Evolutionary conservation across 2,888 invertebrate species (phyloP).

Genomic region (Agrotis exclamationis): DNA sequence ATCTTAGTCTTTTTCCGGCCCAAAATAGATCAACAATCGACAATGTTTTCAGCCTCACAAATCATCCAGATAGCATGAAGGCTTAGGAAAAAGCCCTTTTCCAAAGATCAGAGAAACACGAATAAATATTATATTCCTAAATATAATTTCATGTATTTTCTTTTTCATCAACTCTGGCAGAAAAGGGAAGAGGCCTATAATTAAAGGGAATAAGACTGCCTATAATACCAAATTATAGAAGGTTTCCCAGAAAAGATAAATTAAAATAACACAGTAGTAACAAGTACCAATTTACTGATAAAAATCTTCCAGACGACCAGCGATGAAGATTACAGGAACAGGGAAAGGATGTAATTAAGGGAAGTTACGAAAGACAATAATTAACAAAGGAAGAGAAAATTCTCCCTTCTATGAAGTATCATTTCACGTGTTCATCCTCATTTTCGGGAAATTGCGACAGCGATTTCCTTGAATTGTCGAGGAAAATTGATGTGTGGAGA

Average conservation of each 20-base stretch:
- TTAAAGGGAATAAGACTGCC: neutral
- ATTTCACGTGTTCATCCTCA: conserved; percentile 35
- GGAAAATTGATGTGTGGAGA: conserved; percentile 33
- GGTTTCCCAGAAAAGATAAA: neutral
- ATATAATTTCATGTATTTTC: conserved; percentile 9
- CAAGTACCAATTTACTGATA: conserved; percentile 48
- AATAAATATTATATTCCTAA: conserved; percentile 38
- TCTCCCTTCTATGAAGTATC: conserved; percentile 38
- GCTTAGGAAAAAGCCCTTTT: neutral
- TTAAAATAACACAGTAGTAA: conserved; percentile 4
- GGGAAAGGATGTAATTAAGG: conserved; percentile 35
- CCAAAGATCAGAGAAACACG: too few species aligned
- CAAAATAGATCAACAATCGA: too few species aligned
- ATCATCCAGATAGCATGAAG: too few species aligned
- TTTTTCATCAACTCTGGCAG: too few species aligned
- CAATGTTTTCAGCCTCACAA: neutral
- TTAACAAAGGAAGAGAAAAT: conserved; percentile 42
- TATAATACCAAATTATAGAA: conserved; percentile 1
- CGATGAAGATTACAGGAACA: conserved; percentile 38
- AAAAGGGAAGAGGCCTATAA: neutral
- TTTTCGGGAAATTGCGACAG: conserved; percentile 38
- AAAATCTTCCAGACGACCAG: conserved; percentile 35
- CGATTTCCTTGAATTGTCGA: conserved; percentile 2
- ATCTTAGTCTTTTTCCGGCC: too few species aligned
- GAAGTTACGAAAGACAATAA: conserved; percentile 28